Base-by-base conservation (phyloP, 2,113 vertebrate species). In the Fulica atra region DNA sequence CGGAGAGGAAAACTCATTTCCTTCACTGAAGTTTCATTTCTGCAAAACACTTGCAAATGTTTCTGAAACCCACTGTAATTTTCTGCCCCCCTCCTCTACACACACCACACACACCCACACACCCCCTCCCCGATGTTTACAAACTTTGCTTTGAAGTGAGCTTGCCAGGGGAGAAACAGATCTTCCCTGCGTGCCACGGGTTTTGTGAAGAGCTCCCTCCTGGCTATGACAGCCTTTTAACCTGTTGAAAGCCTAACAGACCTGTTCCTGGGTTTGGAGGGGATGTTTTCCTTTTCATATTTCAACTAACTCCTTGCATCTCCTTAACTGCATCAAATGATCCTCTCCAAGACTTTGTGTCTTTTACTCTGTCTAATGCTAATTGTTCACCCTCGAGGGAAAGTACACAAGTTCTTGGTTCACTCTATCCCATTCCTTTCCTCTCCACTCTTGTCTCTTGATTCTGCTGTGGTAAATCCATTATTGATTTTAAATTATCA, bases 151-250 rank as follows among this genome's bases (percentile, higher is more conserved):
- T 94, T 91, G 86, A 86, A 86, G 80, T 66, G 53, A 71, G 51
- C 12, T 92, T 89, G 71, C 64, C 69, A 78, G 76, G 63, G 64
- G n/a, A 95, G 86, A 94, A 88, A 51, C 53, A 95, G 88, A 91
- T 64, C 80, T 93, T 93, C 36, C 42, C 57, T 81, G 60, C 28
- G 5, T 81, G 82, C 73, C 68, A 21, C 9, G 1, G 57, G 82
- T 57, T 81, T 25, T 56, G 56, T 64, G 29, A 72, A 54, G 76
- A 88, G 69, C 86, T 70, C 53, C 72, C 40, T 83, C 71, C 68
- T 92, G 72, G 20, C 72, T 84, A 12, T 59, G 42, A 35, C 64
- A 63, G 60, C 15, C 36, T 81, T 86, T 70, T 81, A 91, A 86
- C 80, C 72, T 91, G 54, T 31, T 83, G 86, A 77, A 83, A 96